Evolutionary conservation across 2,888 invertebrate genomes (phyloP).

Genomic region (Pimpla rufipes): DNA sequence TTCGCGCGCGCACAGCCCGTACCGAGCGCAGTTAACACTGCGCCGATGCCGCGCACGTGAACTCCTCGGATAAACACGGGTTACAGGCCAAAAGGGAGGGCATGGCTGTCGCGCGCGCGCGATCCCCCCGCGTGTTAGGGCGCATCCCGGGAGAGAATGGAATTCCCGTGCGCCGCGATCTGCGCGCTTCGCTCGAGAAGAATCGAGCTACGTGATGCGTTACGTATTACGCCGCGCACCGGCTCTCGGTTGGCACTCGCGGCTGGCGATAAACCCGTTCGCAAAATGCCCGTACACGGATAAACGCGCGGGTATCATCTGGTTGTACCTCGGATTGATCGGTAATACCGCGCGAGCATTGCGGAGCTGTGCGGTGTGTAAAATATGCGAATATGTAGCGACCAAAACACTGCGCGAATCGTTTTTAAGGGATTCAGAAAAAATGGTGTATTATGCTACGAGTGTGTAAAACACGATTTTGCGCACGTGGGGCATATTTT

Average conservation of each 20-base stretch:
- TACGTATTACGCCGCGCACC: too few relatives aligned
- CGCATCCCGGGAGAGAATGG: slow-evolving; percentile 5
- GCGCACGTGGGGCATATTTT: too few relatives aligned
- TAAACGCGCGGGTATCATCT: slow-evolving; percentile 34
- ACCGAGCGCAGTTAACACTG: slow-evolving; percentile 76
- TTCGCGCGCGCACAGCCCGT: slow-evolving; percentile 14
- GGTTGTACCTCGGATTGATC: slow-evolving; percentile 31
- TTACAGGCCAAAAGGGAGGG: slow-evolving; percentile 15
- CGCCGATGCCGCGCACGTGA: slow-evolving; percentile 71
- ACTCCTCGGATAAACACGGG: slow-evolving; percentile 33
- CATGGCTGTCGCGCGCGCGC: slow-evolving; percentile 26
- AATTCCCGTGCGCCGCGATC: slow-evolving; percentile 15
- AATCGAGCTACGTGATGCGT: slow-evolving; percentile 23
- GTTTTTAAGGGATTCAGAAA: too few relatives aligned
- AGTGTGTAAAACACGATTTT: too few relatives aligned
- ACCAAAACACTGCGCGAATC: too few relatives aligned
- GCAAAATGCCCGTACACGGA: slow-evolving; percentile 55
- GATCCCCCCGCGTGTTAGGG: background rate
- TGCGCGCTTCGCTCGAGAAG: background rate
- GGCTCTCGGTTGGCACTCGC: slow-evolving; percentile 11
- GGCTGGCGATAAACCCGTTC: slow-evolving; percentile 53
- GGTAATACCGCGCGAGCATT: slow-evolving; percentile 1
- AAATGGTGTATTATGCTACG: too few relatives aligned
- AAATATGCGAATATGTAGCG: too few relatives aligned
- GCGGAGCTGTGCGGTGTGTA: background rate